Conservation (phyloP, 2,797 vertebrate genomes). For the Pampus argenteus region DNA sequence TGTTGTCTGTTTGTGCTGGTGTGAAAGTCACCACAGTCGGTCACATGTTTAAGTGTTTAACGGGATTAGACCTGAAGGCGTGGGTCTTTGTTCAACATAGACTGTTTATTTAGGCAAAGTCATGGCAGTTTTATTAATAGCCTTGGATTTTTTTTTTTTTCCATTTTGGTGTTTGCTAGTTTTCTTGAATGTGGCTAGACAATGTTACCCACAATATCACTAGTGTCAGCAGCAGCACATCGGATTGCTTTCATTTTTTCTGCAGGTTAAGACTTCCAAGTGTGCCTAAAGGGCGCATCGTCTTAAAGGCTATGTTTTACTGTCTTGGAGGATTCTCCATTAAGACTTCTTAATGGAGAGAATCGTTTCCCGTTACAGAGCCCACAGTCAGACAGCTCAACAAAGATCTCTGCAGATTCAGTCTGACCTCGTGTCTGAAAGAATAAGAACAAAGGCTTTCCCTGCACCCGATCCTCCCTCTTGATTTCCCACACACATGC, state of each 20-base stretch:
- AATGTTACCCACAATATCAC: no score
- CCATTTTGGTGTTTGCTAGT: no score
- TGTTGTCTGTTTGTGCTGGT: constrained; percentile 42
- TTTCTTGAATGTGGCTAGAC: no score
- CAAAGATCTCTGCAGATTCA: constrained; percentile 54
- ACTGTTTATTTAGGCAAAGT: constrained; percentile 42
- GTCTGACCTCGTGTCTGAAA: constrained; percentile 50
- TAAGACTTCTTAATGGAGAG: constrained; percentile 33
- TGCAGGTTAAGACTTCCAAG: constrained; percentile 10
- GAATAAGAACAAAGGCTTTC: constrained; percentile 57
- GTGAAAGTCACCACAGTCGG: constrained; percentile 59
- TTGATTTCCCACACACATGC: constrained; percentile 12
- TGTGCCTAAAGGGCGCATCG: neutral
- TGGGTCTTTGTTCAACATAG: constrained; percentile 46
- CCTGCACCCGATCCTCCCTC: neutral
- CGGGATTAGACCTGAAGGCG: constrained; percentile 65
- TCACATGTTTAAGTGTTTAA: constrained; percentile 79
- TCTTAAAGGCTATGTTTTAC: constrained; percentile 41
- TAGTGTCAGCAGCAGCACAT: no score
- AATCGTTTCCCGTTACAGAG: constrained; percentile 22
- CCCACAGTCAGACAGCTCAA: constrained; percentile 35
- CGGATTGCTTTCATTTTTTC: neutral
- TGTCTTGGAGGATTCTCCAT: constrained; percentile 27
- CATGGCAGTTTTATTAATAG: constrained; percentile 38
- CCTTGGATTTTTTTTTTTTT: neutral